Percentiles rank a stretch among this genome's conserved stretches.
phyloP scores from a whole-genome alignment of 92 coral and sea anemone species.

The Ricordea florida region DNA sequence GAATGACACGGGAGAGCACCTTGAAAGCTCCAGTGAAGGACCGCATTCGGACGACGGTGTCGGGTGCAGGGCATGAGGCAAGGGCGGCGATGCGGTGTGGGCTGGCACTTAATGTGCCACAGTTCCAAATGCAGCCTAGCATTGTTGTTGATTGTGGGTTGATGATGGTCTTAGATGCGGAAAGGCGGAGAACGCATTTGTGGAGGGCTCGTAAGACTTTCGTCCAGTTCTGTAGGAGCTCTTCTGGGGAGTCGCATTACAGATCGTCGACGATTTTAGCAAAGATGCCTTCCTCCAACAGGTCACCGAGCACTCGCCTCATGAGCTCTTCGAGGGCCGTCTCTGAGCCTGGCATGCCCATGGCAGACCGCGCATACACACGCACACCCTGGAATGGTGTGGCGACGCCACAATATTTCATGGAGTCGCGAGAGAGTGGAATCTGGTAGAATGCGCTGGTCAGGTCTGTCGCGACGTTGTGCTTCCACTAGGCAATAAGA shows the following conservation, averaged over 20 bases:
- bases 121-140: slow-evolving; percentile 47
- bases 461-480: slow-evolving; percentile 47
- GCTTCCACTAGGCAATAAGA: slow-evolving; percentile 58
- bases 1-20: slow-evolving; percentile 60
- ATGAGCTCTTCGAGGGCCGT: slow-evolving; percentile 60
- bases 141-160: slow-evolving; percentile 41
- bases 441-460: slow-evolving; percentile 71
- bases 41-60: slow-evolving; percentile 42
- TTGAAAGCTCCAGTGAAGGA: slow-evolving; percentile 57
- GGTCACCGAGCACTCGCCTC: slow-evolving; percentile 55
- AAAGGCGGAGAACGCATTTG: slow-evolving; percentile 44
- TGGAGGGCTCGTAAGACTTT: slow-evolving; percentile 41
- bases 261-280: slow-evolving; percentile 48
- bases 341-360: slow-evolving; percentile 67
- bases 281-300: slow-evolving; percentile 36
- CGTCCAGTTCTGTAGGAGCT: slow-evolving; percentile 47
- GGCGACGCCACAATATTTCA: slow-evolving; percentile 58
- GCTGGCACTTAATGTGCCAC: slow-evolving; percentile 43
- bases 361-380: slow-evolving; percentile 45
- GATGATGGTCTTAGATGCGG: slow-evolving; percentile 47
- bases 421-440: slow-evolving; percentile 43
- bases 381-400: slow-evolving; percentile 43
- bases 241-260: slow-evolving; percentile 30
- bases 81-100: slow-evolving; percentile 63
- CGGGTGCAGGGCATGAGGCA: slow-evolving; percentile 44